Evolutionary conservation across 2,113 vertebrate species (phyloP).

Genomic region (Chunga burmeisteri): DNA sequence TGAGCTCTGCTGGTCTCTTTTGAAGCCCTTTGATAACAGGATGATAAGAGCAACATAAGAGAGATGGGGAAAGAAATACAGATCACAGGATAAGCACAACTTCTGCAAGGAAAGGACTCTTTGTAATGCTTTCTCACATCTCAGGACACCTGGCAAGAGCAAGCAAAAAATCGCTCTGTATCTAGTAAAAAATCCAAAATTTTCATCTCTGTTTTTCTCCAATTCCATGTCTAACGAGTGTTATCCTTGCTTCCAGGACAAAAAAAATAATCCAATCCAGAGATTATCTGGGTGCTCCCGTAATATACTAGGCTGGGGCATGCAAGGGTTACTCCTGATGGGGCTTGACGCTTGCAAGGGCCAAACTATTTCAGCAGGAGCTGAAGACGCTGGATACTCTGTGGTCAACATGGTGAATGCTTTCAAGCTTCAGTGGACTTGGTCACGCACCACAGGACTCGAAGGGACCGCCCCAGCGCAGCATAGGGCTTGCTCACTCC

Average conservation of each 20-base stretch:
- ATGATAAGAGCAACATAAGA: not conserved
- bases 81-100: not conserved
- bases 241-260: not conserved
- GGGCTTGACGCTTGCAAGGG: not conserved
- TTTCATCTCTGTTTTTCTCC: not conserved
- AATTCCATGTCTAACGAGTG: not conserved
- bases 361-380: not conserved
- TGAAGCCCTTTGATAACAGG: slow-evolving; percentile 2
- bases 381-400: not conserved
- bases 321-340: not conserved
- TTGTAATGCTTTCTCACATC: not conserved
- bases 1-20: not conserved
- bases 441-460: accelerated
- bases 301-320: not conserved
- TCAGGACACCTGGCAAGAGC: not conserved
- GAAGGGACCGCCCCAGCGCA: accelerated
- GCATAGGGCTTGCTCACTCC: accelerated
- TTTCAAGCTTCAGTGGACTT: not conserved
- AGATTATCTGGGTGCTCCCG: not conserved
- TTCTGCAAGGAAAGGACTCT: not conserved
- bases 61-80: not conserved
- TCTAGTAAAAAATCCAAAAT: not conserved
- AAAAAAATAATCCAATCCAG: not conserved
- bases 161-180: not conserved
- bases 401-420: accelerated